Evolutionary conservation across 2,113 vertebrate species (phyloP), one percentile per base, ranked within the genome.

Genomic region (Solea senegalensis): DNA sequence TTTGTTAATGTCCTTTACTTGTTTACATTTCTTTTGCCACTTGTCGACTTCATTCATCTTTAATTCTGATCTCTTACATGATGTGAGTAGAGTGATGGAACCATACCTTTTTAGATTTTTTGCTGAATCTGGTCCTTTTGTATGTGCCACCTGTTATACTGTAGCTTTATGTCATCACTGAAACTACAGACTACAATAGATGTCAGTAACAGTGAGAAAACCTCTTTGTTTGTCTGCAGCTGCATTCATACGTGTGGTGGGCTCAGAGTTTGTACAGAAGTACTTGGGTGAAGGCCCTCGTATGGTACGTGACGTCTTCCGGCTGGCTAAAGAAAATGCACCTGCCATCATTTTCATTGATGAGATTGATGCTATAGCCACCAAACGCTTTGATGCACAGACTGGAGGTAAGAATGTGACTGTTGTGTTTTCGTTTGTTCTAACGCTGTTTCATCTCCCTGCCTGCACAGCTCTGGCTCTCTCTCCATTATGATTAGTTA

Each of bases 321-420:
- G 97, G 72, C 89, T 98, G 91, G 97, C 97, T n/a, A 98, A 98
- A 86, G 96, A 98, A 91, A 98, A 98, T 0, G 96, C 97, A 0
- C 97, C 97, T 0, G 97, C 97, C 82, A 98, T 98, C 90, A 98
- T 98, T 93, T 98, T 98, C 86, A 98, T 98, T 6, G 97, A 98
- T 0, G 96, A 98, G 90, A 98, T 98, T 0, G 97, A 98, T 34
- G 96, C 97, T 82, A 98, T 98, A 0, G 97, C 97, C 83, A 98
- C 97, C 7, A 97, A 98, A 83, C 95, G 97, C 57, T 98, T 98
- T 0, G 97, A 98, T n/a, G 97, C 97, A 5, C 97, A 98, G 92
- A 98, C 96, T 0, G 97, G 97, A 44, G 97, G 96, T 98, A 90
- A 5, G 15, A n/a, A 62, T 12, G 21, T 21, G 21, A 21, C 21